These are phyloP conservation scores for Synanthedon vespiformis DNA, from an alignment of 2,888 invertebrate species.

Conservation along the genomic window DNA sequence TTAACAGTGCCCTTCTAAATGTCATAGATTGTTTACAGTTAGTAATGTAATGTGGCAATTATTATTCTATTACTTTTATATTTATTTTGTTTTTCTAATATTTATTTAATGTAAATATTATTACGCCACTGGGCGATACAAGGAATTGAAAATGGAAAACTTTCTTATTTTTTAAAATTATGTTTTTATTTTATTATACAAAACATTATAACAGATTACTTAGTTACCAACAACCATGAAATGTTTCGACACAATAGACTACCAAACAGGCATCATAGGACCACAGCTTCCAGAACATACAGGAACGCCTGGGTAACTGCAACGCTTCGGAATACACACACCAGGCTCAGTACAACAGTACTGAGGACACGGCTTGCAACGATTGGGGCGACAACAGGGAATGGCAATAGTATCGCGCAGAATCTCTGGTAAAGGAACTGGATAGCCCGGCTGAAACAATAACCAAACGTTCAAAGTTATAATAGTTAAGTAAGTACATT, in stretches of 20 bases:
- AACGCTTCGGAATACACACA: slow-evolving; percentile 44
- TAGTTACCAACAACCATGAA: no score
- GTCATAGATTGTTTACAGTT: no score
- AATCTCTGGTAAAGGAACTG: slow-evolving; percentile 25
- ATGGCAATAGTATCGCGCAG: slow-evolving; percentile 51
- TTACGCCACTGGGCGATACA: no score
- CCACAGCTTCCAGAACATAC: slow-evolving; percentile 44
- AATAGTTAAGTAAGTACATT: not conserved
- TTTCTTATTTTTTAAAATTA: no score
- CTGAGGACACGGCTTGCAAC: slow-evolving; percentile 69
- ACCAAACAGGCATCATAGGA: slow-evolving; percentile 62
- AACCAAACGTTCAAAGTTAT: not conserved
- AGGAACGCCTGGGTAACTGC: slow-evolving; percentile 55
- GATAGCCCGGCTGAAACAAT: slow-evolving; percentile 28
- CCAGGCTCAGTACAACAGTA: slow-evolving; percentile 60
- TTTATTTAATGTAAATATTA: no score
- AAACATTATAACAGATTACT: no score
- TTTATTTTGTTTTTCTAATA: no score
- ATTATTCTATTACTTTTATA: no score
- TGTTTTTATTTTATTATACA: no score
- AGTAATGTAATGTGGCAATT: no score
- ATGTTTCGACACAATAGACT: slow-evolving; percentile 7
- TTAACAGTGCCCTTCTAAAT: no score
- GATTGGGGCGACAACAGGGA: slow-evolving; percentile 62
- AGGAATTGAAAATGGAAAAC: no score